Percentiles rank a stretch among this genome's conserved stretches.
These are phyloP conservation scores for Elgaria multicarinata DNA, from an alignment of 2,113 vertebrate genomes.

Conservation along the genomic window DNA sequence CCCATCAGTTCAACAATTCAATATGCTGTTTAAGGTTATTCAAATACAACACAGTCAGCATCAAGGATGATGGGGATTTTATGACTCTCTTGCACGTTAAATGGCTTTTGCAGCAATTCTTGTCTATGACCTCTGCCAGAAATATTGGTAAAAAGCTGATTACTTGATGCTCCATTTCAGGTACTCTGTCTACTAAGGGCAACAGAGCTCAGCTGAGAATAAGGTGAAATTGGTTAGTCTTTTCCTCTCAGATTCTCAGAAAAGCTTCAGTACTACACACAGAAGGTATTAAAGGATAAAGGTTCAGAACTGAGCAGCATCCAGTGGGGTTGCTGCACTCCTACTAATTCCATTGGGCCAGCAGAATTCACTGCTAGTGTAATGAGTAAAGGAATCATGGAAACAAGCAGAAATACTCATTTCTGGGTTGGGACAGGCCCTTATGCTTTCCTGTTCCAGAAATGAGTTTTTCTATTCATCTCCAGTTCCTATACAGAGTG, in stretches of 20 bases:
- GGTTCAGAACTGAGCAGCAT: background rate
- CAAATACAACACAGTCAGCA: conserved; percentile 42
- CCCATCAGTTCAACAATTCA: conserved; percentile 50
- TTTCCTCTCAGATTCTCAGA: conserved; percentile 17
- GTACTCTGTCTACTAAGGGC: background rate
- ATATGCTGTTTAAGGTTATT: conserved; percentile 50
- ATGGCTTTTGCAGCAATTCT: conserved; percentile 40
- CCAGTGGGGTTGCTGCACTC: background rate
- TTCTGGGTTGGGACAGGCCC: too few species aligned
- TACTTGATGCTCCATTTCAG: background rate
- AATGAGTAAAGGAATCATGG: background rate
- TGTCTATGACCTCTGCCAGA: conserved; percentile 37
- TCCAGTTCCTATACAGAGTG: too few species aligned
- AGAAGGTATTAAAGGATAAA: background rate
- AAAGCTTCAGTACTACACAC: background rate
- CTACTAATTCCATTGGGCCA: too few species aligned
- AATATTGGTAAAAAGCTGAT: conserved; percentile 13
- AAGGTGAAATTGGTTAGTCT: background rate
- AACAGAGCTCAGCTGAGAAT: background rate
- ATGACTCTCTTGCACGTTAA: conserved; percentile 40
- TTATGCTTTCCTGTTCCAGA: background rate
- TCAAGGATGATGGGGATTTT: conserved; percentile 32
- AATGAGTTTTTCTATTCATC: background rate
- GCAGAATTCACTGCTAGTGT: too few species aligned
- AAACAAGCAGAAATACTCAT: background rate